Evolutionary conservation across 2,888 invertebrate species (phyloP), one percentile per base, ranked within the genome.

Genomic region (Acholoe squamosa): DNA sequence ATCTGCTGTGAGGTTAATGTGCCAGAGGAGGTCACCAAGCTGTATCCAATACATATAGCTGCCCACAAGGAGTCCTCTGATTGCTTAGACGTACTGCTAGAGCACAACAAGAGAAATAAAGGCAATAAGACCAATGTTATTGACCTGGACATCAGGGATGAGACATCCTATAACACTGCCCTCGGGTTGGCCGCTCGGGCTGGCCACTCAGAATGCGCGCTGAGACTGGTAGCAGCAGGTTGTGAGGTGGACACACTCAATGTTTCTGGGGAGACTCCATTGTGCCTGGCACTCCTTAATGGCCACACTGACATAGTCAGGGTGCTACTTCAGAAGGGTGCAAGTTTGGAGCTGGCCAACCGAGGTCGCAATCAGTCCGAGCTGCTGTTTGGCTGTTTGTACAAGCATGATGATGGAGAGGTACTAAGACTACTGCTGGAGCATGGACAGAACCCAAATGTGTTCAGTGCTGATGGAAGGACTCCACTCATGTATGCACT

Each of bases 401-500:
- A 86, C 28, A 86, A 28, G 22, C 86, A 86, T 33, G 56, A 86
- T 5, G 86, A 86, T 31, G 86, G 86, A 16, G 16, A 56, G 31
- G 86, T 86, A 22, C 56, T 86, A 54, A 52, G 86, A 28, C 54
- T 86, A 54, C 86, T 86, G 3, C 31, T 86, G 19, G 86, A 86
- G 25, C 31, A 86, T 25, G 86, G 86, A 0, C 86, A 54, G 28
- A 86, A 56, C 31, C 86, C 86, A 0, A 54, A 86, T 54, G 86
- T 86, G 52, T 86, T 86, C 86, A 86, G 56, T 33, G 56, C 54
- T 22, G 86, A 86, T n/a, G 86, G 86, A 0, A 16, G 86, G 10
- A 86, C 86, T n/a, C 86, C 86, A 25, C 54, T 86, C 25, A 86
- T 86, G 86, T 56, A 86, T 54, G 86, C 86, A 3, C 86, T 86